A percentile compares a stretch with the other conserved stretches of the same genome.
Evolutionary conservation across 2,113 vertebrate species (phyloP).

Genomic region (Hystrix brachyura): DNA sequence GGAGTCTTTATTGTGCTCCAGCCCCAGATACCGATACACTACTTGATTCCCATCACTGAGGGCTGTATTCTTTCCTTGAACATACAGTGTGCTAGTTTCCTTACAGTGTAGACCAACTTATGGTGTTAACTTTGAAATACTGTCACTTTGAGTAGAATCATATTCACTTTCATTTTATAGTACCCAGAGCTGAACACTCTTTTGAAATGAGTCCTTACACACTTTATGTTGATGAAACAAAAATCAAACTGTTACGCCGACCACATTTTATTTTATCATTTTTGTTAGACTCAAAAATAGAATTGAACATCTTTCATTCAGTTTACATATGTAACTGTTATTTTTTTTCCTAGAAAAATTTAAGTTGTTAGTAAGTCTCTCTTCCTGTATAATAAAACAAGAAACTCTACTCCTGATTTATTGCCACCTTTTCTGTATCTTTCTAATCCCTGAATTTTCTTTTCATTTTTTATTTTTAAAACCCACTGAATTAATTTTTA

Average conservation of each 20-base stretch:
- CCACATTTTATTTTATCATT: neutral
- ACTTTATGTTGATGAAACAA: neutral
- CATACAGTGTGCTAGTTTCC: neutral
- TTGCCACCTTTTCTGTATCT: neutral
- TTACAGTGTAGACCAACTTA: neutral
- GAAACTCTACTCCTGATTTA: neutral
- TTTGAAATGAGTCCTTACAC: neutral
- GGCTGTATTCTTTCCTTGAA: neutral
- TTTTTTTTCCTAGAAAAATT: neutral
- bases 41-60: neutral
- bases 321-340: neutral
- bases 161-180: neutral
- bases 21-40: neutral
- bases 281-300: neutral
- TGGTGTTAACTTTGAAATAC: neutral
- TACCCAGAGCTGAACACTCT: neutral
- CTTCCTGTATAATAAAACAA: slow-evolving; percentile 16
- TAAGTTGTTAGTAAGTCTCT: neutral
- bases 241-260: neutral
- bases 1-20: neutral
- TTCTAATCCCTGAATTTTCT: slow-evolving; percentile 23
- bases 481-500: slow-evolving; percentile 23
- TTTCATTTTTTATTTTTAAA: slow-evolving; percentile 49
- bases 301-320: neutral
- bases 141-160: neutral